Base-by-base conservation (phyloP, 2,888 invertebrate species). In the Crematogaster levior region DNA sequence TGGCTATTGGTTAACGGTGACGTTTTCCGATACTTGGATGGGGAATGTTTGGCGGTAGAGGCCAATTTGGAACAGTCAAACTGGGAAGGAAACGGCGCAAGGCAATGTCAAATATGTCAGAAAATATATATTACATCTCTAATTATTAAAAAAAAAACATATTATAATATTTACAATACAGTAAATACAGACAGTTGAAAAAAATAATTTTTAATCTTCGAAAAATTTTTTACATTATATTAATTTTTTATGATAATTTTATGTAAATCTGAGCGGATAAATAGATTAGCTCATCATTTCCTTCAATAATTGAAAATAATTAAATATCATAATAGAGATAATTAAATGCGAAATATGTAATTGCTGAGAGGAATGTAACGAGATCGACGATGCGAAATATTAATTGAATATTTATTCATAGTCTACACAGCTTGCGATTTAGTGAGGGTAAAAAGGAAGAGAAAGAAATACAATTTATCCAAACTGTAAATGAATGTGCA, bases 1-100 rank as follows among this genome's bases (percentile, higher is more conserved):
- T 51, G 48, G n/a, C 66, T 73, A 73, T 79, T 79, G 82, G 83
- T 84, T 83, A 83, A 77, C 66, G n/a, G 58, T 46, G 58, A 61
- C 73, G 53, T 75, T 83, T 79, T 66, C 51, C 82, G 61, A 72
- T 60, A 81, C 66, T 84, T 66, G 60, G 34, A 63, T 46, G 21
- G 60, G 51, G 40, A 73, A 73, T 40, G 48, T 81, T 81, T 61
- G 51, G 74, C 51, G 61, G 74, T 61, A 43, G 40, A 81, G 74
- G 30, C 61, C 74, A 81, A 81, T 74, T 81, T 74, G 80, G 43
- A 56, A 79, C 34, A 58, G 70, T 46, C 70, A 61, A 75, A 74
- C 48, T 75, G 40, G 81, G 18, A 46, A 34, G 48, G 72, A 66
- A 53, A 34, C 40, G 51, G 58, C 75, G 30, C 84, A 82, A 40